Base-by-base conservation (phyloP, 1,140 invertebrate genomes). In the Drosophila sulfurigaster region DNA sequence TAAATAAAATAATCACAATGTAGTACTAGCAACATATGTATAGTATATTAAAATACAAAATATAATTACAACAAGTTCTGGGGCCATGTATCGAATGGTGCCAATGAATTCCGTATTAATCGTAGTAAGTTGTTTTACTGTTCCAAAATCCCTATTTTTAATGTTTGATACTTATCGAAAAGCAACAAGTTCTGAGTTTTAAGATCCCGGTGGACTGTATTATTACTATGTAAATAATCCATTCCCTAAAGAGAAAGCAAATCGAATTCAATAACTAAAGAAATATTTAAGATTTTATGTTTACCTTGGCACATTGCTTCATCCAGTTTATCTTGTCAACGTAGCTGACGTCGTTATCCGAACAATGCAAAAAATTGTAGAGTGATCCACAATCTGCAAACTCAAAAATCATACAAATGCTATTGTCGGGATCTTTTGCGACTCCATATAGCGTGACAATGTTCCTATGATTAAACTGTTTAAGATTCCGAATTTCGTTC, bases 71-170 rank as follows among this genome's bases (percentile, higher is more conserved):
- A 16, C 16, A 16, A 16, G 16, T 16, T 64, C 62, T 41, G 62
- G 62, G 25, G 62, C 62, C 48, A 52, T 64, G 25, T 52, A 64
- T 0, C 0, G 1, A 8, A 1, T 6, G 3, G 62, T 64, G 13
- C 48, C 46, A 41, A 10, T 8, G 0, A 8, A 2, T 16, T 1
- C n/a, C 3, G 60, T 52, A 4, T 41, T 32, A 1, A 0, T 25
- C 1, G 46, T 11, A n/a, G 7, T 2, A 4, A 52, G 3, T 52
- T 38, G 3, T 38, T 16, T 51, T 0, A 41, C 46, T 15, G 35
- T 52, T 1, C 62, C 62, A 51, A 64, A 64, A 52, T 52, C 5
- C 62, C 16, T 4, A 64, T 35, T 32, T 64, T 64, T 7, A 64
- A 32, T 28, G 1, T 63, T 7, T 15, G 60, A 38, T 32, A 52